Evolutionary conservation across 2,113 vertebrate genomes (phyloP), one percentile per base, ranked within the genome.

Genomic region (Coregonus clupeaformis): DNA sequence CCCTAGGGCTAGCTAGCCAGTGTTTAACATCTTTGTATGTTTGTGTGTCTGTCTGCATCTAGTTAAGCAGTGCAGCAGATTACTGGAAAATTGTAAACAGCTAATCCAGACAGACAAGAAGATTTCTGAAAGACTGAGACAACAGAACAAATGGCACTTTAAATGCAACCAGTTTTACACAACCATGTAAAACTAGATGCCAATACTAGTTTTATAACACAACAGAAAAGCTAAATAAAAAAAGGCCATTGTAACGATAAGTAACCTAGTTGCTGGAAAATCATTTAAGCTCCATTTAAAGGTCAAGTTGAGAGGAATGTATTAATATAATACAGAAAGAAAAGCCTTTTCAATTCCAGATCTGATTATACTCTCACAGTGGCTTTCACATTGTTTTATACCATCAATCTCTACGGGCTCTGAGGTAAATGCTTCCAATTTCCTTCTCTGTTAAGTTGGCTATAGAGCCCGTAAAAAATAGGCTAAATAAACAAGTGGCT

Each of bases 401-500:
- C 52, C 16, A 75, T 78, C 36, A 82, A 73, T 60, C 75, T 75
- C 79, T 65, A 30, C 52, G 70, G 80, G 74, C 66, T 70, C 29
- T 20, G 63, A 75, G 75, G 75, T 66, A 82, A 84, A 81, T 69
- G 77, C 77, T 67, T 77, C 68, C 72, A 59, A 71, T 80, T 82
- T 77, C 74, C 69, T 84, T 77, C 79, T 60, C 47, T 64, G 77
- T 76, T 80, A 80, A 76, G 67, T 80, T 80, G 72, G 83, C 75
- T 69, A 52, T 52, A 73, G 55, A 75, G 69, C 47, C 30, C 42
- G 55, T 24, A 72, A 64, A 71, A 82, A 80, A 85, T 76, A 76
- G 80, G 80, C 80, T 85, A 85, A 82, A 85, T 85, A 85, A 78
- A 80, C 83, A 82, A 68, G 83, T 65, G 78, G 75, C 78, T 85